phyloP scores from a whole-genome alignment of 1,140 invertebrate species.

The Camponotus pennsylvanicus region DNA sequence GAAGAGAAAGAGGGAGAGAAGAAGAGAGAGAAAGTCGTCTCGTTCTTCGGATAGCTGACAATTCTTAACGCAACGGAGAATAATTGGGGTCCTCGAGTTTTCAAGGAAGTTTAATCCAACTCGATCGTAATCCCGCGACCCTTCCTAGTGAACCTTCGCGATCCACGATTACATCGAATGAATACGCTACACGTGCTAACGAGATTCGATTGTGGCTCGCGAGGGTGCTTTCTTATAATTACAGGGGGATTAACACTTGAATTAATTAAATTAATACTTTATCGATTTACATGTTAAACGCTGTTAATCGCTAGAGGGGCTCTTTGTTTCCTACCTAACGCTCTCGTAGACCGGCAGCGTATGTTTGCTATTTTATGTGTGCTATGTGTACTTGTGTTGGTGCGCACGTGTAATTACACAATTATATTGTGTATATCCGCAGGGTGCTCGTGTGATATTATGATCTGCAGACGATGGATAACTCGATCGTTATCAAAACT shows the following conservation, averaged over 20 bases:
- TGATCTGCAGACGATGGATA: background rate
- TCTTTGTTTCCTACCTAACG: constrained; percentile 57
- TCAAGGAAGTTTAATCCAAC: constrained; percentile 58
- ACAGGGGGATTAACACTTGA: constrained; percentile 56
- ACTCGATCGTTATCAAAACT: background rate
- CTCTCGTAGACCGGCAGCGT: constrained; percentile 60
- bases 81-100: constrained; percentile 50
- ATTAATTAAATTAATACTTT: constrained; percentile 65
- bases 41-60: constrained; percentile 30
- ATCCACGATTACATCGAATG: constrained; percentile 51
- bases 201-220: constrained; percentile 49
- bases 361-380: constrained; percentile 17
- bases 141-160: constrained; percentile 33
- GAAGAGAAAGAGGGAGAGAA: no score
- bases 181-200: constrained; percentile 55
- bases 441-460: background rate
- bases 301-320: constrained; percentile 40
- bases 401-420: constrained; percentile 8
- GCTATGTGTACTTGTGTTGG: background rate
- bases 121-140: constrained; percentile 39
- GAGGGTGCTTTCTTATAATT: constrained; percentile 46
- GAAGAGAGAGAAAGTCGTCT: background rate
- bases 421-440: background rate
- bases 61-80: constrained; percentile 52
- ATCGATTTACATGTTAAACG: constrained; percentile 58